These are phyloP conservation scores for Enchytraeus crypticus DNA, from an alignment of 2,888 invertebrate species.

Conservation along the genomic window DNA sequence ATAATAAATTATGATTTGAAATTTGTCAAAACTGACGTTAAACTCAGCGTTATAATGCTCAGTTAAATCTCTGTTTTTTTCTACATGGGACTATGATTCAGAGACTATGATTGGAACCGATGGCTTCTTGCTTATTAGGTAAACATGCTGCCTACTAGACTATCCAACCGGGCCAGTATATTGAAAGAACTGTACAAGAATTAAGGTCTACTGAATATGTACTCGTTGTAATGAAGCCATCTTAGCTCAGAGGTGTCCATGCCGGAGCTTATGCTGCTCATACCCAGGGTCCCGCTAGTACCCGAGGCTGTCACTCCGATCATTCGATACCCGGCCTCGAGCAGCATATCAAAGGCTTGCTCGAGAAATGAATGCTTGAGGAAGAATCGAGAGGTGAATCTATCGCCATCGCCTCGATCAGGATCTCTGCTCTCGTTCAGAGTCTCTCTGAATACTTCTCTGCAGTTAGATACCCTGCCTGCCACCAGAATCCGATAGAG, in stretches of 20 bases:
- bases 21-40: too few relatives aligned
- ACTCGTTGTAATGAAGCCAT: slow-evolving; percentile 99
- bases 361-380: slow-evolving; percentile 95
- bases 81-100: too few relatives aligned
- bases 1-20: too few relatives aligned
- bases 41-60: too few relatives aligned
- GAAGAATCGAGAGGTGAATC: slow-evolving; percentile 94
- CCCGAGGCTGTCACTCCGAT: slow-evolving; percentile 43
- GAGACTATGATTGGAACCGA: too few relatives aligned
- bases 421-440: slow-evolving; percentile 95
- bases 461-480: slow-evolving; percentile 82
- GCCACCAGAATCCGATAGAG: slow-evolving; percentile 89
- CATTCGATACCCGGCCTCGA: slow-evolving; percentile 51
- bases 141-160: too few relatives aligned
- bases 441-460: slow-evolving; percentile 92
- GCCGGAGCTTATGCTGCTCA: slow-evolving; percentile 81
- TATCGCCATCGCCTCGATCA: slow-evolving; percentile 80
- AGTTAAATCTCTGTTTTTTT: too few relatives aligned
- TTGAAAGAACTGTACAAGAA: too few relatives aligned
- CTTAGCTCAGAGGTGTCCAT: slow-evolving; percentile 96
- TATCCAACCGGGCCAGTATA: too few relatives aligned
- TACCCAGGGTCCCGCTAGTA: slow-evolving; percentile 42
- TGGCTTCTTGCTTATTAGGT: too few relatives aligned
- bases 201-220: slow-evolving; percentile 58
- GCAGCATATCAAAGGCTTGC: slow-evolving; percentile 50